Evolutionary conservation across 1,140 invertebrate genomes (phyloP), one percentile per base, ranked within the genome.

Genomic region (Pantala flavescens): DNA sequence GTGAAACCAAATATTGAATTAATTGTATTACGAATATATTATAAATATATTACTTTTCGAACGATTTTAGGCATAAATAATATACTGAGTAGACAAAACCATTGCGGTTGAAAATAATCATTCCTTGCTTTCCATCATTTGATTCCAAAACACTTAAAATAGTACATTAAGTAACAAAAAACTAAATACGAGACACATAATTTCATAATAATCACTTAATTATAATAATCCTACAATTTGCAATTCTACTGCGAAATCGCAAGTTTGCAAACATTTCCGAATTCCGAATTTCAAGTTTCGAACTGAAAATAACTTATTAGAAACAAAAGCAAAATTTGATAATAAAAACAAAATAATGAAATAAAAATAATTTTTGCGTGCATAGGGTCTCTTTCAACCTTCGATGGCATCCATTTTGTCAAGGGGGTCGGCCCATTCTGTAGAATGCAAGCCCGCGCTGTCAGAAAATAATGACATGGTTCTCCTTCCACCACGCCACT

Each of bases 321-420:
- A 72, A 24, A 72, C 10, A 72, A 72, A 23, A 72, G 23, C 12
- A 42, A 23, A 24, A 72, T 19, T 7, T 21, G 23, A 2, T 24
- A 10, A 9, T 72, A 2, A 72, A 24, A 24, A 24, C 28, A 42
- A 24, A 72, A 16, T 72, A 42, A 16, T 23, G n/a, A 24, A 72
- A 42, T n/a, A 42, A 72, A 24, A 24, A 72, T 24, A 72, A 24
- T 72, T 72, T 72, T 72, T 72, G 19, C 23, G 23, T 72, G 23
- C 19, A 72, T 24, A 72, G 23, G 71, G 23, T 72, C 28, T 19
- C 19, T 72, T 24, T 42, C 71, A 19, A 23, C 71, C 16, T 88
- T 87, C 87, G 86, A 86, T 85, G 86, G 85, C 87, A 86, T 87
- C 87, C 87, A 88, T 88, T 88, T 89, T 89, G 87, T 87, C 86